These are phyloP conservation scores for Rostratula benghalensis DNA, from an alignment of 2,113 vertebrate species.

Conservation along the genomic window DNA sequence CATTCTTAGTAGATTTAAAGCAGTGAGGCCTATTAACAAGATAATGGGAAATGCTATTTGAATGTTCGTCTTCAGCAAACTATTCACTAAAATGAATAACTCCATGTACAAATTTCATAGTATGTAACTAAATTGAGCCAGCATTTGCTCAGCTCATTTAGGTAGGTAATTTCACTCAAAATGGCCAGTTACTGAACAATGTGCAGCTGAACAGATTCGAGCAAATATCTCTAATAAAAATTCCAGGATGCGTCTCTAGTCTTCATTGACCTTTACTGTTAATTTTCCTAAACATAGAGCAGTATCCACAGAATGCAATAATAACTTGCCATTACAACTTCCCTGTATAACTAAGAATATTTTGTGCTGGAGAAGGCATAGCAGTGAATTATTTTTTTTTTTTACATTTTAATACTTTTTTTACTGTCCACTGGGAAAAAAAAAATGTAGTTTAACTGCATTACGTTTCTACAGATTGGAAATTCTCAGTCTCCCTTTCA, in stretches of 20 bases:
- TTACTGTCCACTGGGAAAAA: not conserved
- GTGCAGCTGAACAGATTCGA: conserved; percentile 14
- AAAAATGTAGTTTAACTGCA: not conserved
- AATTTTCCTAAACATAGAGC: not conserved
- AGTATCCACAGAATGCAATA: not conserved
- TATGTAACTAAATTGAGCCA: conserved; percentile 48
- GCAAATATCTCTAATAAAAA: not conserved
- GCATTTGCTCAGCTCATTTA: conserved; percentile 63
- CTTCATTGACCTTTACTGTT: not conserved
- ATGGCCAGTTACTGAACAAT: conserved; percentile 26
- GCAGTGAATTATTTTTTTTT: not conserved
- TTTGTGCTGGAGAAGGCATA: not conserved
- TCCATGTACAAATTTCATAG: conserved; percentile 66
- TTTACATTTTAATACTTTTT: not conserved
- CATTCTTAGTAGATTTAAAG: conserved; percentile 81
- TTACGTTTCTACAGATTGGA: not conserved
- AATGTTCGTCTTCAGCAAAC: conserved; percentile 70
- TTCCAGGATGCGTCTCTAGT: not conserved
- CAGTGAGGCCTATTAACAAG: conserved; percentile 77
- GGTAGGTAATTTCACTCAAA: conserved; percentile 43
- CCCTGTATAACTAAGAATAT: not conserved
- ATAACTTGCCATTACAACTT: not conserved
- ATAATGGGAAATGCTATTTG: conserved; percentile 75
- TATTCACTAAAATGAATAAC: conserved; percentile 64
- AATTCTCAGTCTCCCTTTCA: not conserved